These are phyloP conservation scores for Lamellibrachia luymesi DNA, from an alignment of 1,140 invertebrate genomes.

Conservation along the genomic window DNA sequence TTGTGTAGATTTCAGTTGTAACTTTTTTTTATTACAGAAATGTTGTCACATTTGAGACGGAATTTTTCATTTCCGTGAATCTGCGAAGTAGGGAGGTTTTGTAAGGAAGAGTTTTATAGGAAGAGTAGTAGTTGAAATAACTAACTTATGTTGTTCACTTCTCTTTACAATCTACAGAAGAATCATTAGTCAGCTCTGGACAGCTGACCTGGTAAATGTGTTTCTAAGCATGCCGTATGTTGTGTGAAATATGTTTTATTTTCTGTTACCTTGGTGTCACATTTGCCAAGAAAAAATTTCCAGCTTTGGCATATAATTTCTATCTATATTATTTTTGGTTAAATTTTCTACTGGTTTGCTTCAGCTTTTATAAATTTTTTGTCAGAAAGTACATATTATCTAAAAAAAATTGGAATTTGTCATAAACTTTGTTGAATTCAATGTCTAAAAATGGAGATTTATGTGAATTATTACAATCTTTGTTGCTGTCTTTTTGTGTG, in stretches of 20 bases:
- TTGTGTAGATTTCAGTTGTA: background rate
- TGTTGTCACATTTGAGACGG: background rate
- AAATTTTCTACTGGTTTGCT: background rate
- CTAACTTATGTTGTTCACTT: background rate
- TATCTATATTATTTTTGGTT: conserved; percentile 5
- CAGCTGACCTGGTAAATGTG: background rate
- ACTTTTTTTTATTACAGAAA: background rate
- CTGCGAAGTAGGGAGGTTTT: background rate
- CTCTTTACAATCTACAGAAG: background rate
- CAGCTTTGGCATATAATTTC: background rate
- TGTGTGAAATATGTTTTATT: background rate
- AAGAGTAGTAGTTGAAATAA: background rate
- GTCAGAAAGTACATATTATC: background rate
- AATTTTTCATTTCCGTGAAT: background rate
- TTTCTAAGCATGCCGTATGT: background rate
- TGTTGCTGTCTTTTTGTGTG: conserved; percentile 2
- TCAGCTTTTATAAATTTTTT: background rate
- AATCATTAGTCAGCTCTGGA: background rate
- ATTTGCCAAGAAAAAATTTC: background rate
- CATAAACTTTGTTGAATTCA: background rate
- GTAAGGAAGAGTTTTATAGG: background rate
- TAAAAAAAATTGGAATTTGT: background rate
- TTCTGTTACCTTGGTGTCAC: background rate
- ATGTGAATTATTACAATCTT: background rate
- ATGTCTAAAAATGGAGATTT: background rate